phyloP scores from a whole-genome alignment of 2,113 vertebrate genomes.

The Castor canadensis region DNA sequence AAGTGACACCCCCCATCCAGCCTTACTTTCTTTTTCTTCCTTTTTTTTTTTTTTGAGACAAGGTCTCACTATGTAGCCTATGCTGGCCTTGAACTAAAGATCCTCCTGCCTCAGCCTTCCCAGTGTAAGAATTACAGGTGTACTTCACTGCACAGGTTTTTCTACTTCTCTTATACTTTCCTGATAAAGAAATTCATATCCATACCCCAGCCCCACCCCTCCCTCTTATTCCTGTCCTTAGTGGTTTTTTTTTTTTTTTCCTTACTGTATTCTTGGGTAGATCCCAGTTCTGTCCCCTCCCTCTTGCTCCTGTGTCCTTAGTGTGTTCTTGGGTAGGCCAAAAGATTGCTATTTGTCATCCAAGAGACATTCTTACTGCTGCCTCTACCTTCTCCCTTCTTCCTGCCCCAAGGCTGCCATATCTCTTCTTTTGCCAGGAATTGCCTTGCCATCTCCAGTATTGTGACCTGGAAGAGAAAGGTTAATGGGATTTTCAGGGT shows the following conservation, averaged over 20 bases:
- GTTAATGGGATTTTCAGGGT: background rate
- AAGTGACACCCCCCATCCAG: background rate
- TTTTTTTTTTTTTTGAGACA: background rate
- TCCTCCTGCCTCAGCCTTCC: background rate
- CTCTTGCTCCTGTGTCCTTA: background rate
- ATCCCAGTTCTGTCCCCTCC: rapidly evolving
- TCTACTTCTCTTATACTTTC: background rate
- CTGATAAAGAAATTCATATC: background rate
- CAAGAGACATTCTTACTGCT: background rate
- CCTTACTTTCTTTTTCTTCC: background rate
- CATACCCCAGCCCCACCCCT: rapidly evolving
- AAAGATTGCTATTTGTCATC: background rate
- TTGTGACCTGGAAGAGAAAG: background rate
- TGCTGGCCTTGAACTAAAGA: background rate
- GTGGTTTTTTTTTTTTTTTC: too few species aligned
- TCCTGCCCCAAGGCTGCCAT: background rate
- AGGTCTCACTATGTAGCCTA: background rate
- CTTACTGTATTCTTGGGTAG: too few species aligned
- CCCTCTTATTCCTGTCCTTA: too few species aligned
- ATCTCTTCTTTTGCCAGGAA: background rate
- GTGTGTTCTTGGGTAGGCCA: background rate
- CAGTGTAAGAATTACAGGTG: background rate
- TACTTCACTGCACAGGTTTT: too few species aligned
- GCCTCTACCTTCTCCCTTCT: background rate
- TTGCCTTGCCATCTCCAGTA: background rate